These are phyloP conservation scores for Halcyon badia DNA, from an alignment of 2,797 vertebrate genomes.

Conservation along the genomic window DNA sequence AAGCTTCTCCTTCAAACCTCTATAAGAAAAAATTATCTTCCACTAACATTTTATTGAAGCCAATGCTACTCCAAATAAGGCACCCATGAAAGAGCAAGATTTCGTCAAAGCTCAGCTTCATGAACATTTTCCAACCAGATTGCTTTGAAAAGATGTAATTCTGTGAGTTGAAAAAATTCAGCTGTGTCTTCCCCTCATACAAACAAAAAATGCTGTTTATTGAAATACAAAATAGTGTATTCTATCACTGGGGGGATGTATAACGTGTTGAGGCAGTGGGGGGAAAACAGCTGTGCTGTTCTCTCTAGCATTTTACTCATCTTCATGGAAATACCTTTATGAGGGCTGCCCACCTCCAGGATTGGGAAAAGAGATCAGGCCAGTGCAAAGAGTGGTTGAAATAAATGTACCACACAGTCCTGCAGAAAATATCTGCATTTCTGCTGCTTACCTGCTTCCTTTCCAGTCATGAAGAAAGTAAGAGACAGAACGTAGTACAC, in stretches of 20 bases:
- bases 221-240: background rate
- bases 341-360: background rate
- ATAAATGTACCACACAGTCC: background rate
- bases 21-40: background rate
- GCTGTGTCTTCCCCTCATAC: background rate
- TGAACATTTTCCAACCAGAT: background rate
- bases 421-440: background rate
- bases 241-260: background rate
- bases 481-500: background rate
- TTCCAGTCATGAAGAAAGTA: background rate
- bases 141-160: background rate
- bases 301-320: background rate
- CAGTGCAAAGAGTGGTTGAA: background rate
- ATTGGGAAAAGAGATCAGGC: background rate
- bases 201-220: background rate
- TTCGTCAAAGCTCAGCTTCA: rapidly evolving
- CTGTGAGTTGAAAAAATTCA: background rate
- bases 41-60: background rate
- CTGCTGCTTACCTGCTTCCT: background rate
- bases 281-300: background rate
- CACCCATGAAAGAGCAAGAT: background rate
- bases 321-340: background rate
- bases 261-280: rapidly evolving
- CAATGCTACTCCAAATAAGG: background rate
- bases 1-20: background rate